Evolutionary conservation across 2,797 vertebrate genomes (phyloP).

Genomic region (Anas flavirostris): DNA sequence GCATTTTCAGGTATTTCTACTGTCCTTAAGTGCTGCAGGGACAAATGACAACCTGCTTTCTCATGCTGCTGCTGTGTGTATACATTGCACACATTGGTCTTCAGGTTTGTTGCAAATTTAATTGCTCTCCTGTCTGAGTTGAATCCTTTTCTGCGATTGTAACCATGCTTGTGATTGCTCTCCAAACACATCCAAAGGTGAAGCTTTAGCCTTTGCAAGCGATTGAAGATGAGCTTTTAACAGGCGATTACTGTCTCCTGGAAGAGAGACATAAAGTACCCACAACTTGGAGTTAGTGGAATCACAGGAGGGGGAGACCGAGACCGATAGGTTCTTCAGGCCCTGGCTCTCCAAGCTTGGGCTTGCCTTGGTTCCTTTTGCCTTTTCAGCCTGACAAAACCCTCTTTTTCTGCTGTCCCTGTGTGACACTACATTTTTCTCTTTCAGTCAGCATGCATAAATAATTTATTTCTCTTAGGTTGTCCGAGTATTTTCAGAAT

Average conservation of each 20-base stretch:
- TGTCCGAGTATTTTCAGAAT: background rate
- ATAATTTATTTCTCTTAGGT: background rate
- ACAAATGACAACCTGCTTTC: background rate
- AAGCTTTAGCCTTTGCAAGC: background rate
- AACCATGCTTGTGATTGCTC: background rate
- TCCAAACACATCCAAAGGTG: background rate
- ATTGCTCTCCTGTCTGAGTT: background rate
- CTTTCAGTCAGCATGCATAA: background rate
- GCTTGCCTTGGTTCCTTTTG: background rate
- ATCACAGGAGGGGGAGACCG: accelerated
- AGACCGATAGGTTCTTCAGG: background rate
- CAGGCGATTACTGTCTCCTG: background rate
- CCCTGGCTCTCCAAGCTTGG: background rate
- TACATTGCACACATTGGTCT: accelerated
- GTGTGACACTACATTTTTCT: background rate
- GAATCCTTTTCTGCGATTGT: background rate
- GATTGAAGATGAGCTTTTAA: background rate
- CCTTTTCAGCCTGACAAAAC: background rate
- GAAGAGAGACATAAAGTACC: background rate
- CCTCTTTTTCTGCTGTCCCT: background rate
- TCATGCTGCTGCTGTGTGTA: background rate
- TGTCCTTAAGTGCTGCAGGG: background rate
- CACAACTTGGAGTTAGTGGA: accelerated
- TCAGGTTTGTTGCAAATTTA: background rate
- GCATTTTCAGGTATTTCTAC: background rate